Percentiles rank a stretch among this genome's conserved stretches.
phyloP scores from a whole-genome alignment of 2,888 invertebrate genomes.

The Rhaphigaster nebulosa region DNA sequence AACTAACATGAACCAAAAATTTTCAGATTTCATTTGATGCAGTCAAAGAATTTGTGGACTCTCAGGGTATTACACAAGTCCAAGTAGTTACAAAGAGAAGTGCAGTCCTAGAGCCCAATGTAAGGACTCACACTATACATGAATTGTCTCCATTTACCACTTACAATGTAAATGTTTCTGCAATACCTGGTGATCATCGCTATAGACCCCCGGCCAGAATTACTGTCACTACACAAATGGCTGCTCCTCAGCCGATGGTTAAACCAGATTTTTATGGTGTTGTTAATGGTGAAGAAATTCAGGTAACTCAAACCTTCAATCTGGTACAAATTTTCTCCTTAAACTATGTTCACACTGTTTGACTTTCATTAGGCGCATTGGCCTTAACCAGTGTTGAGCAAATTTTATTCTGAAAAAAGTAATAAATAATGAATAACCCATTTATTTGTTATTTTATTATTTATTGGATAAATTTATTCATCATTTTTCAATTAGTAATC shows the following conservation, averaged over 20 bases:
- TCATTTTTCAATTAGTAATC: too few species aligned
- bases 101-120: conserved; percentile 80
- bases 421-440: too few species aligned
- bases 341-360: too few species aligned
- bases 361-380: too few species aligned
- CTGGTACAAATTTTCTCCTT: neutral
- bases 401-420: too few species aligned
- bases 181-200: conserved; percentile 65
- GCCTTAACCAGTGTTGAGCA: too few species aligned
- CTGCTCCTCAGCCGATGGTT: conserved; percentile 96
- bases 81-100: conserved; percentile 83
- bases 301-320: conserved; percentile 67
- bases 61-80: conserved; percentile 91
- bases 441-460: too few species aligned
- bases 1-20: neutral
- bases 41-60: conserved; percentile 93
- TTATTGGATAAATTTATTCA: too few species aligned
- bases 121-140: conserved; percentile 83
- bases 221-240: conserved; percentile 96
- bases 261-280: conserved; percentile 95
- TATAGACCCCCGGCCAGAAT: conserved; percentile 93
- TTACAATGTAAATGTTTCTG: conserved; percentile 85
- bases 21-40: conserved; percentile 86
- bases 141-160: conserved; percentile 94
- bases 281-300: conserved; percentile 86